Evolutionary conservation across 2,888 invertebrate genomes (phyloP).

Genomic region (Platynereis dumerilii): DNA sequence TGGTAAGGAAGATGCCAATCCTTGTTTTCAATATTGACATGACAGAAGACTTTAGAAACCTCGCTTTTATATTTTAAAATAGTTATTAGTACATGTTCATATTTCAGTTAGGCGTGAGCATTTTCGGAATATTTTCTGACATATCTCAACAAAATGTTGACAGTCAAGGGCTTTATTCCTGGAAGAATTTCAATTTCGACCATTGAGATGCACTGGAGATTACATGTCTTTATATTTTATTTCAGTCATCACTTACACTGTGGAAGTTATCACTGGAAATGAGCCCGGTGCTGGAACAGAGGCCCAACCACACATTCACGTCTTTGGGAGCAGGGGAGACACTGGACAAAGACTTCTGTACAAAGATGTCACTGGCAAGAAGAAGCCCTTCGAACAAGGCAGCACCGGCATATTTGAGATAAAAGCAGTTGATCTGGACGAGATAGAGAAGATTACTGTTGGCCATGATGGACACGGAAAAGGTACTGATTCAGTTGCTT

Average conservation of each 20-base stretch:
- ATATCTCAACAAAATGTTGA: too few relatives aligned
- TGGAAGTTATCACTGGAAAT: conserved; percentile 42
- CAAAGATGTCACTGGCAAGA: conserved; percentile 27
- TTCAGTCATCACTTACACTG: conserved; percentile 5
- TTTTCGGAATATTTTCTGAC: too few relatives aligned
- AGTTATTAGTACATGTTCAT: too few relatives aligned
- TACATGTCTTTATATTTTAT: not conserved
- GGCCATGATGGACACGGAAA: conserved; percentile 48
- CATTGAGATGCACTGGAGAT: too few relatives aligned
- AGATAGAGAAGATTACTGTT: conserved; percentile 48
- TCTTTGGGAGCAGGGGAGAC: conserved; percentile 39
- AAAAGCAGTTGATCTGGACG: conserved; percentile 54
- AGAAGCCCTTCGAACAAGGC: conserved; percentile 33
- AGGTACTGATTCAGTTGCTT: conserved; percentile 17
- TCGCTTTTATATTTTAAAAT: not conserved
- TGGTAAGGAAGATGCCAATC: conserved; percentile 40
- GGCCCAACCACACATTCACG: conserved; percentile 34
- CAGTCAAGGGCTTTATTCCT: too few relatives aligned
- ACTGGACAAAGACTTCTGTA: conserved; percentile 34
- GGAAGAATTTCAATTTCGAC: too few relatives aligned
- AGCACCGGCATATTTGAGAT: conserved; percentile 54
- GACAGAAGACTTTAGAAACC: not conserved
- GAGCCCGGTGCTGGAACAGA: conserved; percentile 40
- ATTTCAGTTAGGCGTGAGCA: too few relatives aligned
- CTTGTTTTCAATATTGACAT: not conserved